A percentile compares a stretch with the other conserved stretches of the same genome.
These are phyloP conservation scores for Naso thynnoides DNA, from an alignment of 2,797 vertebrate genomes.

Conservation along the genomic window DNA sequence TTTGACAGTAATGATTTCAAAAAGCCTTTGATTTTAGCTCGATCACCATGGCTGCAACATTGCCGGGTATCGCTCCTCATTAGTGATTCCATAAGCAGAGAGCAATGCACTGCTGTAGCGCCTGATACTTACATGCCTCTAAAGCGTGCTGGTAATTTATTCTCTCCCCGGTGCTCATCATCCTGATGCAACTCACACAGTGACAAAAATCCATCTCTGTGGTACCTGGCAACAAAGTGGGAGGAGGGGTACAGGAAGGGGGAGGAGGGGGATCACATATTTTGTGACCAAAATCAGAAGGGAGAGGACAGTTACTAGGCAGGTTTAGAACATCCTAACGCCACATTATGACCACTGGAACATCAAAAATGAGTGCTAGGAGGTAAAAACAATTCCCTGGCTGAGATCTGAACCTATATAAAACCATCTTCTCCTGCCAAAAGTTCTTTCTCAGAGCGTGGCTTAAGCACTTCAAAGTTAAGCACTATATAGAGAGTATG, in stretches of 20 bases:
- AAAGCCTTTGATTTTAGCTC: slow-evolving; percentile 75
- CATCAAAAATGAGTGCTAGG: slow-evolving; percentile 23
- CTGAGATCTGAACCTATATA: slow-evolving; percentile 60
- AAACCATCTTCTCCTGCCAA: slow-evolving; percentile 52
- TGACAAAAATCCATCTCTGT: slow-evolving; percentile 79
- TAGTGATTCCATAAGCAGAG: slow-evolving; percentile 75
- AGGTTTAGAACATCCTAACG: slow-evolving; percentile 50
- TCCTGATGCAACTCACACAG: slow-evolving; percentile 77
- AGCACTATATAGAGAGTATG: slow-evolving; percentile 72
- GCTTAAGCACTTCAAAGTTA: slow-evolving; percentile 80
- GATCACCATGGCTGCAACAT: slow-evolving; percentile 67
- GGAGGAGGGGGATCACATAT: slow-evolving; percentile 47
- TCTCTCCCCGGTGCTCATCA: slow-evolving; percentile 75
- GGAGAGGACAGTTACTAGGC: slow-evolving; percentile 67
- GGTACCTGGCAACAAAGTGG: slow-evolving; percentile 77
- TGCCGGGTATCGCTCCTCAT: slow-evolving; percentile 68
- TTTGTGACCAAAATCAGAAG: slow-evolving; percentile 70
- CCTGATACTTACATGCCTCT: slow-evolving; percentile 78
- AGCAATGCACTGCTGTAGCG: slow-evolving; percentile 65
- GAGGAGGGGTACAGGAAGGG: slow-evolving; percentile 47
- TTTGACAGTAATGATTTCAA: slow-evolving; percentile 75
- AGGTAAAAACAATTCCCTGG: slow-evolving; percentile 44
- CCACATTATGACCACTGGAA: slow-evolving; percentile 13
- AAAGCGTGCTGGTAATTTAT: slow-evolving; percentile 78
- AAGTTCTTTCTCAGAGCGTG: slow-evolving; percentile 62